phyloP scores from a whole-genome alignment of 2,113 vertebrate species.

The Geothlypis trichas region DNA sequence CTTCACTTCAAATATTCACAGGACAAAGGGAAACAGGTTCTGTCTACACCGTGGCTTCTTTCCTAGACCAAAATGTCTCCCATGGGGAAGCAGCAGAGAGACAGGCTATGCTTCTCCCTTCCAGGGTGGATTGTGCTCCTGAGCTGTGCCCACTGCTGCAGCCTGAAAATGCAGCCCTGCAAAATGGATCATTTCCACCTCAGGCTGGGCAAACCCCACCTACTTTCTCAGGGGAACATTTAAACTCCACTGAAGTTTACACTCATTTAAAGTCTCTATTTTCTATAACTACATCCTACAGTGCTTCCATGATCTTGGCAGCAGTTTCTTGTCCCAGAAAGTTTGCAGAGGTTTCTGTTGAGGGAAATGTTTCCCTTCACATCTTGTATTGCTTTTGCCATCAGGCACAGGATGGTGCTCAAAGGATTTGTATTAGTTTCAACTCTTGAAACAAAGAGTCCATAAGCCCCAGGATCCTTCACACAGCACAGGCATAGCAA shows the following conservation, averaged over 20 bases:
- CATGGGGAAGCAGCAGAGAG: not conserved
- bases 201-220: not conserved
- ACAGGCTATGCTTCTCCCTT: not conserved
- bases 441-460: not conserved
- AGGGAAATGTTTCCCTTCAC: not conserved
- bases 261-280: not conserved
- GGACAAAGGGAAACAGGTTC: not conserved
- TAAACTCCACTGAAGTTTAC: not conserved
- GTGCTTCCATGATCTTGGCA: not conserved
- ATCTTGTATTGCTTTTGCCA: not conserved
- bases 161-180: not conserved
- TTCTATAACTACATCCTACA: not conserved
- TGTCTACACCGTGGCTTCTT: fast-evolving
- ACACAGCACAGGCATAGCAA: not conserved
- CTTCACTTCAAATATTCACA: not conserved
- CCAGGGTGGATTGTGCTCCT: not conserved
- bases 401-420: not conserved
- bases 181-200: fast-evolving
- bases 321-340: not conserved
- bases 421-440: not conserved
- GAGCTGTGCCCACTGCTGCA: not conserved
- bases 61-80: not conserved
- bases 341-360: not conserved
- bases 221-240: not conserved
- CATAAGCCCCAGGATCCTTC: not conserved